phyloP scores from a whole-genome alignment of 2,888 invertebrate species.

The Stenoptilia bipunctidactyla region DNA sequence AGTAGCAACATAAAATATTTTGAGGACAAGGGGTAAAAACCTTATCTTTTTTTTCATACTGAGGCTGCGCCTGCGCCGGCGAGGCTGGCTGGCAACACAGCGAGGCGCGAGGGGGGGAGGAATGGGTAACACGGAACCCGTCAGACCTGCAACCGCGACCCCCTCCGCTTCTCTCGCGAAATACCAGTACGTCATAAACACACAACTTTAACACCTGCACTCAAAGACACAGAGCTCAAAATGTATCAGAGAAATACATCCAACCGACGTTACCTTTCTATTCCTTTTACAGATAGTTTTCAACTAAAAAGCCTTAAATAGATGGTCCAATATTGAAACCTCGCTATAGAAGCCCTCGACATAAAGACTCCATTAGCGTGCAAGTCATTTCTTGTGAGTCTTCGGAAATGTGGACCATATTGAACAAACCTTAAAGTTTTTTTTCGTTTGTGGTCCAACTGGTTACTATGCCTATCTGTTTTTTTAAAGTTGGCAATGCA shows the following conservation, averaged over 20 bases:
- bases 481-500: conserved; percentile 30
- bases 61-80: conserved; percentile 33
- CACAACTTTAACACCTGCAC: conserved; percentile 13
- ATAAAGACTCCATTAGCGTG: conserved; percentile 47
- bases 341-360: conserved; percentile 36
- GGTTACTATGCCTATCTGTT: background rate
- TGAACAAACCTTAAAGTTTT: conserved; percentile 9
- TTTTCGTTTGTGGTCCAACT: conserved; percentile 10
- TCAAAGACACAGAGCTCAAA: conserved; percentile 10
- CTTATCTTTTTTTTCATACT: conserved; percentile 3
- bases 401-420: background rate
- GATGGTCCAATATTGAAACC: conserved; percentile 44
- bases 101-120: conserved; percentile 23
- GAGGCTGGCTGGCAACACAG: conserved; percentile 19
- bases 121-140: conserved; percentile 64
- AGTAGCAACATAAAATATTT: no score
- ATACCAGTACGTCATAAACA: conserved; percentile 24
- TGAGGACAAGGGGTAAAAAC: no score
- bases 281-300: conserved; percentile 39
- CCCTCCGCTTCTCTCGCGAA: conserved; percentile 52
- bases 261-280: conserved; percentile 32
- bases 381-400: conserved; percentile 14
- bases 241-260: conserved; percentile 10
- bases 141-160: conserved; percentile 53
- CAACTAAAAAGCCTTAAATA: conserved; percentile 36